phyloP scores from a whole-genome alignment of 2,113 vertebrate species.

The Cacatua alba region DNA sequence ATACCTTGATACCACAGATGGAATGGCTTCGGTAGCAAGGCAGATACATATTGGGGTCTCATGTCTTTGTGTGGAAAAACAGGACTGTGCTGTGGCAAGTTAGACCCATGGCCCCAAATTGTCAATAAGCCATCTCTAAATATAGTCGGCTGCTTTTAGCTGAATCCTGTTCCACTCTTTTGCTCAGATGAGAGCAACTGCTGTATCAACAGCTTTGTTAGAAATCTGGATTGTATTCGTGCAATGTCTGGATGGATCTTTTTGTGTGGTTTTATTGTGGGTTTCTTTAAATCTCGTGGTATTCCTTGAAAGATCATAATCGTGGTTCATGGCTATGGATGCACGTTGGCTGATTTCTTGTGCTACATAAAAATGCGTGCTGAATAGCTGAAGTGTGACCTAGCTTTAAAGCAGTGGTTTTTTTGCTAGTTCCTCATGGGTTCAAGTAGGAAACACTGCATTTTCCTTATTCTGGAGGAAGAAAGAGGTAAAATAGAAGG shows the following conservation, averaged over 20 bases:
- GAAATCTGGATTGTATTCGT: background rate
- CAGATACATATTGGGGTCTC: background rate
- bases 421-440: background rate
- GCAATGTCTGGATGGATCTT: background rate
- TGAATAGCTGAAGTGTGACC: background rate
- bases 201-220: background rate
- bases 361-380: background rate
- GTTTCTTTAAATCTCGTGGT: background rate
- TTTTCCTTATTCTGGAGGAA: background rate
- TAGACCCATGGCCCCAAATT: background rate
- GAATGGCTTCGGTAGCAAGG: background rate
- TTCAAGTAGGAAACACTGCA: background rate
- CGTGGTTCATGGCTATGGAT: background rate
- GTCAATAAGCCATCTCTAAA: constrained; percentile 15
- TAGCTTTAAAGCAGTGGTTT: fast-evolving
- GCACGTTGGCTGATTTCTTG: background rate
- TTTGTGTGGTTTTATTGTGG: background rate
- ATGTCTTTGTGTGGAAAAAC: background rate
- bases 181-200: background rate
- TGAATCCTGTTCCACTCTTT: background rate
- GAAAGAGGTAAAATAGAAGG: background rate
- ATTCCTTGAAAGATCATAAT: background rate
- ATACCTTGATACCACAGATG: background rate
- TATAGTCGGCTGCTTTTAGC: background rate
- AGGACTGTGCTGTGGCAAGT: background rate